A percentile compares a stretch with the other conserved stretches of the same genome.
These are phyloP conservation scores for Eudyptes chrysolophus DNA, from an alignment of 2,113 vertebrate species.

Conservation along the genomic window DNA sequence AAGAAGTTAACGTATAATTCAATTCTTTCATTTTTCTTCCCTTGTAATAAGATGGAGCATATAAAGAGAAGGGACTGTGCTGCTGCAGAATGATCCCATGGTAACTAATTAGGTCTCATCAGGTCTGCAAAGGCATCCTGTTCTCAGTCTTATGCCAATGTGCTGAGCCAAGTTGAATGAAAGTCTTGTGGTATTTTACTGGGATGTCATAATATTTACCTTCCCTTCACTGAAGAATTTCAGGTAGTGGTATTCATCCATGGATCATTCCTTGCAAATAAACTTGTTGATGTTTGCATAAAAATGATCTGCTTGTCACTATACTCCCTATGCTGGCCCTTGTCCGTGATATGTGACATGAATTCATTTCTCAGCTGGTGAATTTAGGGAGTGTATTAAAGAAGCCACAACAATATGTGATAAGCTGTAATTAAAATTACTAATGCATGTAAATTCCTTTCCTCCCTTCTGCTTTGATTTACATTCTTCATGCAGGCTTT, in stretches of 20 bases:
- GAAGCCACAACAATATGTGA: neutral
- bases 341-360: neutral
- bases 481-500: neutral
- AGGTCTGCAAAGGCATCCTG: neutral
- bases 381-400: neutral
- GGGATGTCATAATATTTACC: neutral
- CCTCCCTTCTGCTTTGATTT: neutral
- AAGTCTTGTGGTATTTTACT: neutral
- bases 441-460: neutral
- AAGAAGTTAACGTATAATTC: neutral
- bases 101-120: neutral
- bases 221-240: neutral
- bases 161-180: neutral
- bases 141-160: neutral
- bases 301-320: neutral
- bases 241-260: neutral
- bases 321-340: neutral
- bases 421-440: constrained; percentile 29
- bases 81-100: neutral
- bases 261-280: neutral
- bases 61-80: neutral
- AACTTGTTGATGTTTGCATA: neutral
- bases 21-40: neutral
- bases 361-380: neutral
- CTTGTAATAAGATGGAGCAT: neutral